Base-by-base conservation (phyloP, 2,888 invertebrate genomes). In the Torymus tubicola region DNA sequence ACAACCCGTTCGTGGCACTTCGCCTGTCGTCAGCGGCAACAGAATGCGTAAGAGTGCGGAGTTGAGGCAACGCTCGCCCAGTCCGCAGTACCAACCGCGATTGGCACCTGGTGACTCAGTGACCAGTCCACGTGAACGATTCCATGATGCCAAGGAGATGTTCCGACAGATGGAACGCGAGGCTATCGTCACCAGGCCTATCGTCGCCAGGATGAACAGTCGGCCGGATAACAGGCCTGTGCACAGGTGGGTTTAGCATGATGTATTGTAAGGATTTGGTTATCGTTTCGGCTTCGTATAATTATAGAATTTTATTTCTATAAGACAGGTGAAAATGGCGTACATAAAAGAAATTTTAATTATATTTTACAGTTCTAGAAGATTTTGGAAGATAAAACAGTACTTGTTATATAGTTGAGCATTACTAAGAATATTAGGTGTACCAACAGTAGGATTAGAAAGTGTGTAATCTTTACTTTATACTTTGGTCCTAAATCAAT, bases 91-190 rank as follows among this genome's bases (percentile, higher is more conserved):
- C 84, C 89, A 90, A 81, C 87, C 89, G 1, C 85, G 89, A 72
- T 72, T 88, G 14, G 88, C 86, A 73, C 93, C 89, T 21, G 86
- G 78, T 87, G 93, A 85, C 87, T 92, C 86, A 90, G 65, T 83
- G 65, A 86, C 89, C 61, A 89, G 89, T 81, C 96, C 96, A 0
- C 94, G 95, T 85, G 96, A 96, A 86, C 93, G 96, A 80, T 96
- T 96, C 91, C 95, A 96, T 86, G 96, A 96, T 86, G 96, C 96
- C 65, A 96, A 96, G 90, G 96, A 96, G 87, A 96, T 96, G 91
- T 96, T 96, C 88, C 93, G 95, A 89, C 94, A 95, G 83, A 93
- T 96, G 90, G 96, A 96, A 88, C 92, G 95, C 81, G 95, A 95
- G 85, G 89, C 88, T 60, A 87, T 88, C 52, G 85, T 86, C 83